Percentiles rank a stretch among this genome's conserved stretches.
Evolutionary conservation across 2,797 vertebrate species (phyloP).

Genomic region (Myotis daubentonii): DNA sequence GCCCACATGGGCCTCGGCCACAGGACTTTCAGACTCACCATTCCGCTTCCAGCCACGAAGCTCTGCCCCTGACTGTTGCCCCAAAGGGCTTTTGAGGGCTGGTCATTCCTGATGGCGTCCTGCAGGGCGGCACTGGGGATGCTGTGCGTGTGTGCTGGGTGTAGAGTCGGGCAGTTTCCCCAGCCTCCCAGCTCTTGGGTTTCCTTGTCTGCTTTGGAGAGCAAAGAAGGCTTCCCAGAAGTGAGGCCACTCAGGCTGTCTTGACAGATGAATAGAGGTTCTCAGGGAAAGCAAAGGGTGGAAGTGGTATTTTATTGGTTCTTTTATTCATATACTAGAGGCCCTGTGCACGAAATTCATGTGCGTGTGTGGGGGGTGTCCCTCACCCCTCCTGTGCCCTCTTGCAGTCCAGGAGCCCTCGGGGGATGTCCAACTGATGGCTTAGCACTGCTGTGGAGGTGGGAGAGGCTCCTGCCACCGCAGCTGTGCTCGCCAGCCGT

Average conservation of each 20-base stretch:
- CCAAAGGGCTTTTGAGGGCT: background rate
- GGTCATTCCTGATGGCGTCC: background rate
- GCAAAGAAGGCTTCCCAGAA: background rate
- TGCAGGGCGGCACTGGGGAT: background rate
- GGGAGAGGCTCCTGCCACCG: too few species aligned
- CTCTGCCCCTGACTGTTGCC: background rate
- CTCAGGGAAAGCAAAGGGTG: background rate
- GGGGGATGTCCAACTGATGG: too few species aligned
- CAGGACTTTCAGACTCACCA: background rate
- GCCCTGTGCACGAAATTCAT: too few species aligned
- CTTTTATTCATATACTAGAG: background rate
- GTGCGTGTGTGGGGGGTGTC: too few species aligned
- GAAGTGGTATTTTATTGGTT: background rate
- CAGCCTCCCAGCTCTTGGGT: background rate
- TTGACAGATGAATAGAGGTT: background rate
- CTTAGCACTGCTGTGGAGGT: too few species aligned
- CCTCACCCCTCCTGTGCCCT: too few species aligned
- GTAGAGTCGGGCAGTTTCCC: background rate
- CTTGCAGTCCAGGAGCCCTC: too few species aligned
- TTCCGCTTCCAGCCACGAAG: background rate
- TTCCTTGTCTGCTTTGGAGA: background rate
- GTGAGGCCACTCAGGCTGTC: background rate
- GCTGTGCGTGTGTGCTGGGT: background rate
- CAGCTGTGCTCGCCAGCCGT: too few species aligned
- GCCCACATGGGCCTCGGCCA: accelerated